phyloP scores from a whole-genome alignment of 37 sponge, comb jelly and placozoan species.

The Cladorhizidae sp. region DNA sequence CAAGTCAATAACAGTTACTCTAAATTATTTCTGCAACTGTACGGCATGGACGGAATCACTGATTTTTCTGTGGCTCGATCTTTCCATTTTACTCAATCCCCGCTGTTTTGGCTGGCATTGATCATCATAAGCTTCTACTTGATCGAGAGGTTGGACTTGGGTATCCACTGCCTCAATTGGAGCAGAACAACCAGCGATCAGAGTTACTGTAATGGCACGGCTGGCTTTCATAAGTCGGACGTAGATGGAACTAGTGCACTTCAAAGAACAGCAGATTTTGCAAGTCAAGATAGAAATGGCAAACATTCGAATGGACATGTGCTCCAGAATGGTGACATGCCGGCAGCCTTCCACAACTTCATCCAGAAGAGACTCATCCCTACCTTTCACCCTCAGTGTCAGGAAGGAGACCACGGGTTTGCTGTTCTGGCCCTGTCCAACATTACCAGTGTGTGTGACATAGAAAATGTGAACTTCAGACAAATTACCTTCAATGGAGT shows the following conservation, averaged over 20 bases:
- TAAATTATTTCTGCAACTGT: no score
- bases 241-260: no score
- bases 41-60: neutral
- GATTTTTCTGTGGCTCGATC: neutral
- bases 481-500: constrained; percentile 2
- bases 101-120: neutral
- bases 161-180: neutral
- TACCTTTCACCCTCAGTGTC: neutral
- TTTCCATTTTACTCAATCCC: neutral
- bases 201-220: neutral
- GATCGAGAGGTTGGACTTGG: neutral
- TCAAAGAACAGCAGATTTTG: no score
- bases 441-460: neutral
- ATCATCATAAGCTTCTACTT: neutral
- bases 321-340: neutral
- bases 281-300: neutral
- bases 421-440: neutral
- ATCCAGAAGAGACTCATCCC: neutral
- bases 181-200: neutral
- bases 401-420: neutral
- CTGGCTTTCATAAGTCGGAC: no score
- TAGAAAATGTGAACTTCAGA: neutral
- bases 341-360: neutral
- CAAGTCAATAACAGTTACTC: no score
- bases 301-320: neutral